phyloP scores from a whole-genome alignment of 1,140 invertebrate genomes.

The Cecropterus lyciades region DNA sequence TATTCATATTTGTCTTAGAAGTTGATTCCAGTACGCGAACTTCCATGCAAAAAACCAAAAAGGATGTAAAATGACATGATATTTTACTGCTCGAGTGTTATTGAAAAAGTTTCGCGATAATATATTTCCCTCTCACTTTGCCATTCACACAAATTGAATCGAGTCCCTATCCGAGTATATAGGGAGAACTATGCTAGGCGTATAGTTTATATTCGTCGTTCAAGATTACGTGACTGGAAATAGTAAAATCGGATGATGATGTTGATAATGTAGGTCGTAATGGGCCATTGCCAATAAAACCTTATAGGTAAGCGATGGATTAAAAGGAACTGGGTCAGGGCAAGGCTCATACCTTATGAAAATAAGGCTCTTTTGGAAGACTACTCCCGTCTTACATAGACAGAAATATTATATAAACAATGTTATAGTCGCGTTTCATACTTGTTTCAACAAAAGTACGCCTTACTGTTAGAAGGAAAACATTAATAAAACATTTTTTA shows the following conservation, averaged over 20 bases:
- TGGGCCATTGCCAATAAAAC: slow-evolving; percentile 82
- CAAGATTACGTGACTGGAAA: slow-evolving; percentile 82
- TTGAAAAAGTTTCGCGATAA: slow-evolving; percentile 69
- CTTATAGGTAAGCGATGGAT: slow-evolving; percentile 83
- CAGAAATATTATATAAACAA: slow-evolving; percentile 10
- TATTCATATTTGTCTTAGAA: slow-evolving; percentile 82
- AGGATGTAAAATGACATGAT: slow-evolving; percentile 62
- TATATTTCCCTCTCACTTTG: slow-evolving; percentile 58
- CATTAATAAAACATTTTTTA: slow-evolving; percentile 24
- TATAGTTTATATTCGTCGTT: slow-evolving; percentile 78
- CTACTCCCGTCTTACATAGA: slow-evolving; percentile 38
- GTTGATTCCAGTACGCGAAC: slow-evolving; percentile 53
- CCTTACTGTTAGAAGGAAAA: slow-evolving; percentile 13
- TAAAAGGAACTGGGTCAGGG: slow-evolving; percentile 80
- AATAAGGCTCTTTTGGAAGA: slow-evolving; percentile 61
- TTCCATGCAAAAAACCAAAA: slow-evolving; percentile 50
- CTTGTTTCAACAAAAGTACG: neutral
- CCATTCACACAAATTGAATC: slow-evolving; percentile 67
- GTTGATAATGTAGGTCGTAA: slow-evolving; percentile 83
- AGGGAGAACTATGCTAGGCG: slow-evolving; percentile 51
- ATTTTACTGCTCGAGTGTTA: slow-evolving; percentile 62
- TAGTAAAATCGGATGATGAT: slow-evolving; percentile 84
- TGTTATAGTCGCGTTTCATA: neutral
- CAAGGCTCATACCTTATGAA: slow-evolving; percentile 70
- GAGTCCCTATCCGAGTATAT: slow-evolving; percentile 51